These are phyloP conservation scores for Lydus trimaculatus DNA, from an alignment of 2,888 invertebrate genomes.

Conservation along the genomic window DNA sequence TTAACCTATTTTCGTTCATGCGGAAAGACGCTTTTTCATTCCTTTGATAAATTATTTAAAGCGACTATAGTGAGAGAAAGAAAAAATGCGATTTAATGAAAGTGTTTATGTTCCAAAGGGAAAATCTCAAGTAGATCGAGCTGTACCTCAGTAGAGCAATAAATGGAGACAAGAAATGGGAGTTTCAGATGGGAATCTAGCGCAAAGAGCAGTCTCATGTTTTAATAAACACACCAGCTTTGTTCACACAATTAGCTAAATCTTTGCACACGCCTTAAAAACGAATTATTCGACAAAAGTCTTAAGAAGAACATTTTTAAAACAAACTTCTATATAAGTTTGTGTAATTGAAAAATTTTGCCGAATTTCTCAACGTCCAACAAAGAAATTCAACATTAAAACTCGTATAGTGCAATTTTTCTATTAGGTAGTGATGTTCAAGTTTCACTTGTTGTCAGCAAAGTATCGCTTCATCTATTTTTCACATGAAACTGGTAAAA, in stretches of 20 bases:
- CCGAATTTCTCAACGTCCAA: background rate
- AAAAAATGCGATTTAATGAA: background rate
- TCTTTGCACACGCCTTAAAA: slow-evolving; percentile 38
- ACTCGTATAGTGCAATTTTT: background rate
- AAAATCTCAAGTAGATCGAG: slow-evolving; percentile 34
- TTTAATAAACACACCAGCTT: slow-evolving; percentile 46
- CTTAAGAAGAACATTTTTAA: slow-evolving; percentile 31
- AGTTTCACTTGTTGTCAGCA: background rate
- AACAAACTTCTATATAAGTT: slow-evolving; percentile 12
- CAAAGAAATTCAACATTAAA: background rate
- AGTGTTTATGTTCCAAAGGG: slow-evolving; percentile 10
- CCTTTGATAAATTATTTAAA: background rate
- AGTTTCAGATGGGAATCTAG: slow-evolving; percentile 20
- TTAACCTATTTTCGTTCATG: slow-evolving; percentile 9
- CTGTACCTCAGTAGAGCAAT: slow-evolving; percentile 39
- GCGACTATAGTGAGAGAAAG: background rate
- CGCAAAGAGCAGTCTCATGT: slow-evolving; percentile 39
- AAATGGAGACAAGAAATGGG: slow-evolving; percentile 41
- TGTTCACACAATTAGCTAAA: slow-evolving; percentile 49
- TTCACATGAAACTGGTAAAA: slow-evolving; percentile 23
- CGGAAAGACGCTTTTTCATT: background rate
- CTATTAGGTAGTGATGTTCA: background rate
- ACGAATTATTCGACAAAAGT: slow-evolving; percentile 22
- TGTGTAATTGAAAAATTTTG: slow-evolving; percentile 15
- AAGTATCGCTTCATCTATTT: slow-evolving; percentile 20